A percentile compares a stretch with the other conserved stretches of the same genome.
These are phyloP conservation scores for Sceloporus tristichus DNA, from an alignment of 2,113 vertebrate species.

Conservation along the genomic window DNA sequence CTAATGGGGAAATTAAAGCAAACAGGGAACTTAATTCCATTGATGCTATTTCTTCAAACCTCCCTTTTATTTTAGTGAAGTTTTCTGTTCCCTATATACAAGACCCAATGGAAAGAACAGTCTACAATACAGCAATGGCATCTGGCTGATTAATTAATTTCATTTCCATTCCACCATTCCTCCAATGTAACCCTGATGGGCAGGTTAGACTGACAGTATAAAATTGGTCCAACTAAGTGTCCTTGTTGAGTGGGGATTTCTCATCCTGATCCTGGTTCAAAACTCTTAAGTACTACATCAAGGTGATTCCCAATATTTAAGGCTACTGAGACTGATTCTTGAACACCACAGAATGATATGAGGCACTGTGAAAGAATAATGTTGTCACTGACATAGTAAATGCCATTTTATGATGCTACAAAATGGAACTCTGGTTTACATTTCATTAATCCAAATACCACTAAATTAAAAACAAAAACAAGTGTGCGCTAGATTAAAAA, in stretches of 20 bases:
- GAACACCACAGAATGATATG: neutral
- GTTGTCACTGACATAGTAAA: neutral
- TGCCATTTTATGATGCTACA: neutral
- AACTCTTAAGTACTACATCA: neutral
- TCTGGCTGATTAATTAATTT: neutral
- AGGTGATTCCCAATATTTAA: neutral
- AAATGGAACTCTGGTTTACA: constrained; percentile 42
- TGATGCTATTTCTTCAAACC: neutral
- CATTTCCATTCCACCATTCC: neutral
- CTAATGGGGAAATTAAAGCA: neutral
- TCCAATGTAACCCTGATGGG: neutral
- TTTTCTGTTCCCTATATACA: neutral
- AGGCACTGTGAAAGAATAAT: neutral
- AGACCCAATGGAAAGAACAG: neutral
- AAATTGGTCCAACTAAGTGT: neutral
- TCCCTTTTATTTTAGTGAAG: neutral
- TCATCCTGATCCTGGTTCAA: neutral
- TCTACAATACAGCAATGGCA: neutral
- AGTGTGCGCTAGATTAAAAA: neutral
- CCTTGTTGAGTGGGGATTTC: neutral
- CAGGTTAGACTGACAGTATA: neutral
- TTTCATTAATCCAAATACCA: constrained; percentile 37
- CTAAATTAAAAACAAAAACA: constrained; percentile 6
- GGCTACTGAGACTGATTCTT: neutral
- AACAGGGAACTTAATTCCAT: neutral